A percentile compares a stretch with the other conserved stretches of the same genome.
Conservation (phyloP, 2,797 vertebrate genomes). For the Arremon aurantiirostris region DNA sequence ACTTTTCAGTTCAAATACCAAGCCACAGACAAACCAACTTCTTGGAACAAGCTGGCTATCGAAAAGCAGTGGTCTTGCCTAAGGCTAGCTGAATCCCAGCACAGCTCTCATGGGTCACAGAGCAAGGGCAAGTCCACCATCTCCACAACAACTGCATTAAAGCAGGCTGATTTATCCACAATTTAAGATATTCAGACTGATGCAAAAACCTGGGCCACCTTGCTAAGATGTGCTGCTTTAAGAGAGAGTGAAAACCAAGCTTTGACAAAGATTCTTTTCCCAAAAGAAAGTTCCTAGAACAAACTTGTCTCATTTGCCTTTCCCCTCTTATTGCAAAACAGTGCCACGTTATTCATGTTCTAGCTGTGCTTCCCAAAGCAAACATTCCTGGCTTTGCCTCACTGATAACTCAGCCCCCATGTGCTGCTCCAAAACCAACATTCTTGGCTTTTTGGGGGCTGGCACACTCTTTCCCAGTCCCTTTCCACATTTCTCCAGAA, state of each 20-base stretch:
- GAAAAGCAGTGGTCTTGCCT: not conserved
- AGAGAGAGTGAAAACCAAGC: not conserved
- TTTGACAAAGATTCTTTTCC: not conserved
- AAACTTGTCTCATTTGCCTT: not conserved
- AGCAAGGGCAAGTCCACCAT: not conserved
- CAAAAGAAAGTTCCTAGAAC: not conserved
- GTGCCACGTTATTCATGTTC: constrained; percentile 20
- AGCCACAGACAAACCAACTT: not conserved
- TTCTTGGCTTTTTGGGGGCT: constrained; percentile 1
- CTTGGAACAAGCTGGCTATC: not conserved
- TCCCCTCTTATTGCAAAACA: constrained; percentile 5
- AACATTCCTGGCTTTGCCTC: constrained; percentile 3
- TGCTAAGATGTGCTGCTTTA: not conserved
- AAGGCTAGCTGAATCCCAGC: not conserved
- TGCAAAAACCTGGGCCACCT: not conserved
- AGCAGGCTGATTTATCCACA: not conserved
- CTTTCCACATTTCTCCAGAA: not conserved
- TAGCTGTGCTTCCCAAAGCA: constrained; percentile 3
- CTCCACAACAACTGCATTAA: not conserved
- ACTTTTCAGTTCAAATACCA: not conserved
- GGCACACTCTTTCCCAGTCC: not conserved
- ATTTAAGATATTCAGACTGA: not conserved
- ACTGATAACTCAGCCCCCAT: not conserved
- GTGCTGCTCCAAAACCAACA: constrained; percentile 42
- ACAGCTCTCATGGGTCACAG: not conserved